phyloP scores from a whole-genome alignment of 2,113 vertebrate species.

The Podarcis muralis region DNA sequence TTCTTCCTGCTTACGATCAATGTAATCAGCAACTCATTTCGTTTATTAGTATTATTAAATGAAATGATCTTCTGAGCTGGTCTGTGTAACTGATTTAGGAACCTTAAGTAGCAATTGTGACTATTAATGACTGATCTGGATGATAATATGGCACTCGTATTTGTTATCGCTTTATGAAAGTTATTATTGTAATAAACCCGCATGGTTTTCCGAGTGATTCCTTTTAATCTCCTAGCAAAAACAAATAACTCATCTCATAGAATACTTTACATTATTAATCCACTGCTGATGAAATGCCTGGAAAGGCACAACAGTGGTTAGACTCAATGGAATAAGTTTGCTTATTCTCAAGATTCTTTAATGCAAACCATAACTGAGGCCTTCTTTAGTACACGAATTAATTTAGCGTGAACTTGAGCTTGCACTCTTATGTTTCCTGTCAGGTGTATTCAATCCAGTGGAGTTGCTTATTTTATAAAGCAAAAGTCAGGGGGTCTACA shows the following conservation, averaged over 20 bases:
- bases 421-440: neutral
- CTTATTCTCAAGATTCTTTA: neutral
- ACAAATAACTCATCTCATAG: slow-evolving; percentile 55
- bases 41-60: slow-evolving; percentile 66
- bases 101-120: slow-evolving; percentile 57
- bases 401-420: neutral
- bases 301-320: neutral
- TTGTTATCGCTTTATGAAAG: slow-evolving; percentile 55
- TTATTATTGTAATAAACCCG: slow-evolving; percentile 66
- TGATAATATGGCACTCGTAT: slow-evolving; percentile 43
- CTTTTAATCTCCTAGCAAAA: slow-evolving; percentile 61
- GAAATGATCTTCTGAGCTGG: slow-evolving; percentile 44
- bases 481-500: neutral
- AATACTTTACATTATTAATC: slow-evolving; percentile 60
- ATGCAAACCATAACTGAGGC: neutral
- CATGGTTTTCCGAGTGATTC: slow-evolving; percentile 57
- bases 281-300: neutral
- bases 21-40: slow-evolving; percentile 36
- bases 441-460: neutral
- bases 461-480: neutral
- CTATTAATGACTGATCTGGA: slow-evolving; percentile 57
- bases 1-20: slow-evolving; percentile 13
- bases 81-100: slow-evolving; percentile 59
- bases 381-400: neutral
- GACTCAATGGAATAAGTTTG: neutral